Evolutionary conservation across 1,140 invertebrate genomes (phyloP).

Genomic region (Drosophila pruinosa): DNA sequence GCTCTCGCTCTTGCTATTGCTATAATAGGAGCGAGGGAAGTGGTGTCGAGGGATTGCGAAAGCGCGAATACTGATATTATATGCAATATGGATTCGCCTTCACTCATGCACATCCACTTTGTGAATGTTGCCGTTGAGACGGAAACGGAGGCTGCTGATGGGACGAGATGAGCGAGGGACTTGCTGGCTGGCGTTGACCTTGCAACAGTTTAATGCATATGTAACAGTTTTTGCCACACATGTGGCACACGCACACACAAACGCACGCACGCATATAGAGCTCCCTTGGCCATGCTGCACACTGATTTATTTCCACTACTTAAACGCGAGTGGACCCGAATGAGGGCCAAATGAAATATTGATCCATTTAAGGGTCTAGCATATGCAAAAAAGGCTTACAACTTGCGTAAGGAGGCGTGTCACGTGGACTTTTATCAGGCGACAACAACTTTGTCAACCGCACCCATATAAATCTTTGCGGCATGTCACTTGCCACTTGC

Average conservation of each 20-base stretch:
- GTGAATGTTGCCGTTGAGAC: neutral
- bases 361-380: conserved; percentile 51
- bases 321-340: conserved; percentile 24
- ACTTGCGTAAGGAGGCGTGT: conserved; percentile 17
- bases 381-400: conserved; percentile 46
- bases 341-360: conserved; percentile 61
- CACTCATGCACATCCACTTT: conserved; percentile 31
- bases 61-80: conserved; percentile 1
- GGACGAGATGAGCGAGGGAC: conserved; percentile 15
- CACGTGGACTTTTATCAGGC: conserved; percentile 17
- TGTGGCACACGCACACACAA: conserved; percentile 25
- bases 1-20: conserved; percentile 14
- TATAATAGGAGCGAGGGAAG: neutral
- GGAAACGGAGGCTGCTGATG: conserved; percentile 14
- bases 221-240: conserved; percentile 26
- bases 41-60: neutral
- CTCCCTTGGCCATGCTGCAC: neutral
- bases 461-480: conserved; percentile 45
- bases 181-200: conserved; percentile 28
- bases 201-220: conserved; percentile 40
- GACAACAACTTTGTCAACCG: conserved; percentile 32
- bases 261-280: no score
- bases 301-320: conserved; percentile 61
- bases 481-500: conserved; percentile 6
- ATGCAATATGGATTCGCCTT: conserved; percentile 20